Base-by-base conservation (phyloP, 2,797 vertebrate genomes). In the Urophycis tenuis region DNA sequence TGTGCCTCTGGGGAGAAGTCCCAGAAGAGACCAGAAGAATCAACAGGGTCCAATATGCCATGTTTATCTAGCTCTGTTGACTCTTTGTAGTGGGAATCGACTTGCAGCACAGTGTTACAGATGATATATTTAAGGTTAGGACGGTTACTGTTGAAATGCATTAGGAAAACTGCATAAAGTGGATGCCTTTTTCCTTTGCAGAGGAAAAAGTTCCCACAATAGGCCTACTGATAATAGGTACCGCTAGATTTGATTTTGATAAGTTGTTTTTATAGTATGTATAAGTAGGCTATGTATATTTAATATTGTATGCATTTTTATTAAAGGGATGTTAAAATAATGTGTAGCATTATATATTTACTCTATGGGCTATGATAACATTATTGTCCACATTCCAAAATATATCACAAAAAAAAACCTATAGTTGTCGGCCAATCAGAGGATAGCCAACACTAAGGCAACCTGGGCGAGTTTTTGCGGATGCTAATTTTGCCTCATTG, bases 1-100 rank as follows among this genome's bases (percentile, higher is more conserved):
- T 86, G 83, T 75, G 74, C 80, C 79, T 72, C 29, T 8, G 35
- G 0, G 15, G 84, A 76, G 79, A 82, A 71, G 41, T 4, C 70
- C 72, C 64, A 71, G 71, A 74, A 74, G 64, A 77, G 72, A 30
- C 29, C 8, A 36, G 72, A 75, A 30, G 15, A 74, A 79, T 74
- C 22, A 70, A 22, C 74, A 75, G 2, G 25, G 39, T 74, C 72
- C 73, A 34, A 19, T n/a, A 34, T 10, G 7, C 25, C 30, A 69
- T 73, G 36, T 73, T 73, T 73, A 33, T 71, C 69, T 64, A 29
- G 60, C 60, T 64, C 60, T 64, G 60, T 64, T 64, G 60, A 64
- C 60, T 29, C 60, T 9, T 64, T 64, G 60, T 64, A 64, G n/a
- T 64, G 60, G 60, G 60, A 64, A 60, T 60, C 22, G 53, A 60